Conservation (phyloP, 2,888 invertebrate genomes). For the Leuctra nigra region DNA sequence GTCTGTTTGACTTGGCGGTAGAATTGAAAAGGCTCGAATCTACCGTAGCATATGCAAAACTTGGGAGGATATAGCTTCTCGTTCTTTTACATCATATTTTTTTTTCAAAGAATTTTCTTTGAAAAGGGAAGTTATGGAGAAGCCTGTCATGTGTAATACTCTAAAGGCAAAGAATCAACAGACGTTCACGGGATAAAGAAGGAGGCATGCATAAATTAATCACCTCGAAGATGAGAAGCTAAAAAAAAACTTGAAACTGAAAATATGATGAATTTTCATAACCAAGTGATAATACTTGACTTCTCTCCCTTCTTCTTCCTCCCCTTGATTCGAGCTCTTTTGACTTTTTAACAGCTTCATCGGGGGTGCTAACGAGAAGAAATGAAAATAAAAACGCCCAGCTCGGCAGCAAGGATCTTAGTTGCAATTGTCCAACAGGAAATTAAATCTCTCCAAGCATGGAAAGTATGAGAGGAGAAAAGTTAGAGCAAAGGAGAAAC, state of each 20-base stretch:
- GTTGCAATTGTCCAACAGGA: conserved; percentile 18
- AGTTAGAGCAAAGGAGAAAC: no score
- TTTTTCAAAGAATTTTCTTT: conserved; percentile 29
- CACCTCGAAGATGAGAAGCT: conserved; percentile 24
- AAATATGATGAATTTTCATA: conserved; percentile 31
- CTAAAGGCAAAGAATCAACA: no score
- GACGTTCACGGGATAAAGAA: no score
- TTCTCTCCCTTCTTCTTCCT: conserved; percentile 7
- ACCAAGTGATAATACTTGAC: conserved; percentile 26
- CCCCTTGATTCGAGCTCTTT: neutral
- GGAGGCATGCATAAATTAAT: conserved; percentile 28
- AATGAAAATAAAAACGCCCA: conserved; percentile 14
- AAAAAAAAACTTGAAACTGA: conserved; percentile 20
- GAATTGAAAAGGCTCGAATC: conserved; percentile 29
- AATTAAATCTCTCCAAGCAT: conserved; percentile 18
- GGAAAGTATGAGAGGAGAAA: no score
- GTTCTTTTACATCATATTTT: conserved; percentile 22
- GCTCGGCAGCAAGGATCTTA: conserved; percentile 14
- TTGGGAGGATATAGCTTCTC: conserved; percentile 18
- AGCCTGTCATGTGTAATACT: no score
- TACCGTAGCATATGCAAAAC: conserved; percentile 32
- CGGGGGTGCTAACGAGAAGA: conserved; percentile 10
- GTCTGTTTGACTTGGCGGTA: conserved; percentile 27
- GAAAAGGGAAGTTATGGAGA: conserved; percentile 29
- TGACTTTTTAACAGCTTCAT: conserved; percentile 6